These are phyloP conservation scores for Galaxea fascicularis DNA, from an alignment of 92 coral and sea anemone genomes.

Conservation along the genomic window DNA sequence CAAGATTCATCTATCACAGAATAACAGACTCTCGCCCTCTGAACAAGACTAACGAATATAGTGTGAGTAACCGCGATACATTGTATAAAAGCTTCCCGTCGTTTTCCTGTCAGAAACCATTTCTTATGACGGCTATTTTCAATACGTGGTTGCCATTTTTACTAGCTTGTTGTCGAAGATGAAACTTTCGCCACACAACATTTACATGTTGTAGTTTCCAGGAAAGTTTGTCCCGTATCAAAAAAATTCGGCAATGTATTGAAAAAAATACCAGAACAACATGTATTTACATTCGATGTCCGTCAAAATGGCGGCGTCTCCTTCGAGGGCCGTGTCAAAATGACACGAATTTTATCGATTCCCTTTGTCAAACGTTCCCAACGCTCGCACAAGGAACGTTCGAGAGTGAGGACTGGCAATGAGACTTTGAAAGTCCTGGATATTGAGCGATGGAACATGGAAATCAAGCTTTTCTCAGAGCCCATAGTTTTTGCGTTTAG, in stretches of 20 bases:
- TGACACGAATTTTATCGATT: background rate
- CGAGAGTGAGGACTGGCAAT: too few species aligned
- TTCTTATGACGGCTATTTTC: background rate
- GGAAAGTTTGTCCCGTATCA: slow-evolving; percentile 5
- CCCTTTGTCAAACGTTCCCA: background rate
- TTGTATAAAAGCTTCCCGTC: background rate
- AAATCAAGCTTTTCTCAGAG: background rate
- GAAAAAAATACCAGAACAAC: background rate
- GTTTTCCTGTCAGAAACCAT: background rate
- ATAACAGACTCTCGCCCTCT: slow-evolving; percentile 6
- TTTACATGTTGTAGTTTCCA: slow-evolving; percentile 6
- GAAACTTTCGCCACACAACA: slow-evolving; percentile 6
- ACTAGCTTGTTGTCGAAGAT: slow-evolving; percentile 1
- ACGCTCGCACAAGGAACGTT: background rate
- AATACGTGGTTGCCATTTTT: slow-evolving; percentile 16
- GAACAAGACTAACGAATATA: background rate
- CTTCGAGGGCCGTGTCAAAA: slow-evolving; percentile 6
- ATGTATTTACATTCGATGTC: slow-evolving; percentile 17
- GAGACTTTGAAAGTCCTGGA: background rate
- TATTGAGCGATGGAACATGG: background rate
- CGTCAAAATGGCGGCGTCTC: background rate
- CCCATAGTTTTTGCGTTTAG: background rate
- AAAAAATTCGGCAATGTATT: background rate
- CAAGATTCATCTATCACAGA: background rate
- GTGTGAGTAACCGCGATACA: background rate